phyloP scores from a whole-genome alignment of 2,797 vertebrate species.

The Sus cebifrons region DNA sequence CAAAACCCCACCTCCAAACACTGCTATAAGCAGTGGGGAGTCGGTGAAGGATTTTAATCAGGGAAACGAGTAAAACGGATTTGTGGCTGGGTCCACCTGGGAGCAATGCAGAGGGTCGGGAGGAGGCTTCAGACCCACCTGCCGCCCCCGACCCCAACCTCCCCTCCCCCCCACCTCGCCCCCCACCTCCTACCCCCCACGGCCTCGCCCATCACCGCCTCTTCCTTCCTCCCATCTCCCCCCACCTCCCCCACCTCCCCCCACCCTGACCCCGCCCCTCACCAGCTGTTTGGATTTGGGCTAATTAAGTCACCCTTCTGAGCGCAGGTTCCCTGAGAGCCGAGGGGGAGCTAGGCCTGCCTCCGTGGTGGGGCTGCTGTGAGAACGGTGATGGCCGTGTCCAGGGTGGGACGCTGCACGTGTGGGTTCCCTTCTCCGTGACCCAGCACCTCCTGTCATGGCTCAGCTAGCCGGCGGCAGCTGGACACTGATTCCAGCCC shows the following conservation, averaged over 20 bases:
- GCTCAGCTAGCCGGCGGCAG: neutral
- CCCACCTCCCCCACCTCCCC: too few species aligned
- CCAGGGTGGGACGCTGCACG: neutral
- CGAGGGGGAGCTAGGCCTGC: neutral
- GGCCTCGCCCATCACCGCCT: too few species aligned
- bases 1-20: neutral
- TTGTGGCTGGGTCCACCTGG: neutral
- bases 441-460: neutral
- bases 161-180: too few species aligned
- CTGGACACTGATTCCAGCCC: neutral
- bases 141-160: too few species aligned
- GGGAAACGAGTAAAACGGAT: neutral
- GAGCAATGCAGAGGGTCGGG: neutral
- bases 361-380: neutral
- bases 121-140: neutral
- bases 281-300: neutral
- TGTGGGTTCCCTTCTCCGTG: neutral
- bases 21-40: neutral
- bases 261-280: neutral
- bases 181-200: too few species aligned
- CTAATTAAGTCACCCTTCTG: neutral
- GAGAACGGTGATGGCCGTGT: neutral
- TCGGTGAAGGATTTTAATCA: neutral
- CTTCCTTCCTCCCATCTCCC: too few species aligned
- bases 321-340: neutral